phyloP scores from a whole-genome alignment of 2,113 vertebrate species.

The Corvus cornix region DNA sequence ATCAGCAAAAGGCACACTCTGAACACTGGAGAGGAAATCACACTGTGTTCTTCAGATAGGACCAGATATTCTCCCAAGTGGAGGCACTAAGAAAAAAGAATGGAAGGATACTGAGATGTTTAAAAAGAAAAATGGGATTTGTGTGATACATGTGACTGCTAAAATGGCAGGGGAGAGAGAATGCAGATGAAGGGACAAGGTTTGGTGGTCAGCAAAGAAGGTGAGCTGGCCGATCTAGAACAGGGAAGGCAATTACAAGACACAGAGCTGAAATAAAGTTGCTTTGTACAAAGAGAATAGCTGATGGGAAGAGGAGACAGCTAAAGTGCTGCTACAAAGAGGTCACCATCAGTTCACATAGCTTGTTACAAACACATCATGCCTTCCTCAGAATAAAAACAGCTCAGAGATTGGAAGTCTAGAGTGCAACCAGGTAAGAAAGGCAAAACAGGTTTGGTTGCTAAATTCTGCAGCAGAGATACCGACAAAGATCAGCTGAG shows the following conservation, averaged over 20 bases:
- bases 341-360: not conserved
- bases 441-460: not conserved
- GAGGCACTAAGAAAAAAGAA: not conserved
- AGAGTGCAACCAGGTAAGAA: not conserved
- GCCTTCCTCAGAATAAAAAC: not conserved
- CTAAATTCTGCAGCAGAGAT: constrained; percentile 4
- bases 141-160: not conserved
- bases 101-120: not conserved
- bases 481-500: not conserved
- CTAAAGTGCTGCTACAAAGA: not conserved
- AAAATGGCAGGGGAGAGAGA: not conserved
- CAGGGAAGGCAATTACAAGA: not conserved
- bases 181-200: not conserved
- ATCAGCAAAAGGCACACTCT: not conserved
- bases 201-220: not conserved
- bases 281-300: not conserved
- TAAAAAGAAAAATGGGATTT: not conserved
- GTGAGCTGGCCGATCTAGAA: not conserved
- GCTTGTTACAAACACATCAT: not conserved
- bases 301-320: not conserved
- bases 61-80: not conserved
- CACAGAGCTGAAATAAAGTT: not conserved
- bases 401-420: not conserved
- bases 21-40: not conserved
- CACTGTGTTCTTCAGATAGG: not conserved